Conservation (phyloP, 2,888 invertebrate species). For the Rhagonycha fulva region DNA sequence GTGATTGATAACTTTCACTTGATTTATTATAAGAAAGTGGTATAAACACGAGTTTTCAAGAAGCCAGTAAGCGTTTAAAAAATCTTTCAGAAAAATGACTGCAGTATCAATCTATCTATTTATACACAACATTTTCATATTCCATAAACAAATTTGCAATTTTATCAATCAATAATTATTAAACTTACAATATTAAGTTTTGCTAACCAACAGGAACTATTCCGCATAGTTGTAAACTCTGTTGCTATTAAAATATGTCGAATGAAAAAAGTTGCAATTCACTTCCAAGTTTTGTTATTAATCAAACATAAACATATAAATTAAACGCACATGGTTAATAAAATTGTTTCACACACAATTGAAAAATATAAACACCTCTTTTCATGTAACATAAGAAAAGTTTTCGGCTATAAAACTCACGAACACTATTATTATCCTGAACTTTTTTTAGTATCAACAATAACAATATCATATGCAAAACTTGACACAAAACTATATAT, state of each 20-base stretch:
- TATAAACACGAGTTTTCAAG: not conserved
- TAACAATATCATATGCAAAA: not conserved
- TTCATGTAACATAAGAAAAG: not conserved
- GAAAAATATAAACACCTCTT: not conserved
- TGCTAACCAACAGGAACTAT: slow-evolving; percentile 9
- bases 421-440: slow-evolving; percentile 3
- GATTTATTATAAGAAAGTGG: not conserved
- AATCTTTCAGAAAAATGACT: not conserved
- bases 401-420: not conserved
- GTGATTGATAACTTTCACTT: not conserved
- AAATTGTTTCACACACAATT: slow-evolving; percentile 3
- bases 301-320: slow-evolving; percentile 2
- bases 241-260: not conserved
- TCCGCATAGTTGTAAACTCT: slow-evolving; percentile 15
- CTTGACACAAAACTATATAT: not conserved
- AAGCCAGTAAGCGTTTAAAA: not conserved
- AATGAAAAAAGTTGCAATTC: not conserved
- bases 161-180: not conserved
- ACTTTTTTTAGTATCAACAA: not conserved
- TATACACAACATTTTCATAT: not conserved
- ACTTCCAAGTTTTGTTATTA: slow-evolving; percentile 16
- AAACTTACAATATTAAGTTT: slow-evolving; percentile 17
- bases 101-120: not conserved
- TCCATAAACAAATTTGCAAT: not conserved
- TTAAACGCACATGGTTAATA: not conserved